phyloP scores from a whole-genome alignment of 2,113 vertebrate genomes.

The Arvicanthis niloticus region DNA sequence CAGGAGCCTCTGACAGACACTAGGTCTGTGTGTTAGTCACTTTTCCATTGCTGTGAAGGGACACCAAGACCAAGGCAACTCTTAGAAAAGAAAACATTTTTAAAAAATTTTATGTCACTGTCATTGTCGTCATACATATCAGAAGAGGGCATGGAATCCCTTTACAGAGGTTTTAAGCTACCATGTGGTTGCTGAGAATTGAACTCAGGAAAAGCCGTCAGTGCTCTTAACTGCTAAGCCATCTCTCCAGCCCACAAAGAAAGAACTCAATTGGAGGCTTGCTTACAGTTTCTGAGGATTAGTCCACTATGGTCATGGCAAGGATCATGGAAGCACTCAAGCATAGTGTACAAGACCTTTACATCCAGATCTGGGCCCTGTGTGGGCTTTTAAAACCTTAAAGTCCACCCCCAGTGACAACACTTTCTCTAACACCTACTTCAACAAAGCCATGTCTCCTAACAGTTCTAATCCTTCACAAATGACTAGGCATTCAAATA shows the following conservation, averaged over 20 bases:
- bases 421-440: background rate
- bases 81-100: background rate
- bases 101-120: no score
- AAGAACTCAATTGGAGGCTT: background rate
- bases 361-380: background rate
- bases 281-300: background rate
- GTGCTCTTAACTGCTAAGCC: no score
- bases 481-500: no score
- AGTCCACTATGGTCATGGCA: background rate
- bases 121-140: no score
- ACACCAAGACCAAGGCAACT: background rate
- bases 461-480: background rate
- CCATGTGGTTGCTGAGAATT: no score
- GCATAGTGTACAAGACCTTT: background rate
- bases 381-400: background rate
- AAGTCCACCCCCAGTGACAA: background rate
- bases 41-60: background rate
- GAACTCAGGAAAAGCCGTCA: no score
- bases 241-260: background rate
- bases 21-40: background rate
- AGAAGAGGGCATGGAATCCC: no score
- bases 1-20: background rate
- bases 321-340: background rate
- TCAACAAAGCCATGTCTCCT: background rate
- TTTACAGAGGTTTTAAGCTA: no score